Conservation (phyloP, 1,140 invertebrate species). For the Drosophila arawakana region DNA sequence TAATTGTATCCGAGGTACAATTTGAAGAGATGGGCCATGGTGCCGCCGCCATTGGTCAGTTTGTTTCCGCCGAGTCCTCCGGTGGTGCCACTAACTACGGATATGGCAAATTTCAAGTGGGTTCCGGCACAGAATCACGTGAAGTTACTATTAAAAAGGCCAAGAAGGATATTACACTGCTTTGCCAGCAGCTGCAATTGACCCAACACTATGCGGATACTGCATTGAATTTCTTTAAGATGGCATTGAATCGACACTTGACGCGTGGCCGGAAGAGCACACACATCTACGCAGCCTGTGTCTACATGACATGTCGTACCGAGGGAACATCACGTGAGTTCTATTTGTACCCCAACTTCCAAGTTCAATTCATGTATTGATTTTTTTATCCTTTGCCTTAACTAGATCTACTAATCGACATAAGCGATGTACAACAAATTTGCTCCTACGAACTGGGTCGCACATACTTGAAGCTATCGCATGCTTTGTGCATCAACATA, state of each 20-base stretch:
- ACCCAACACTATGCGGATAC: conserved; percentile 97
- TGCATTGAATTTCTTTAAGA: conserved; percentile 98
- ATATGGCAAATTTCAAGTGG: conserved; percentile 92
- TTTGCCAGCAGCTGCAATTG: conserved; percentile 92
- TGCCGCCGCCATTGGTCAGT: conserved; percentile 94
- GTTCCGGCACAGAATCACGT: conserved; percentile 93
- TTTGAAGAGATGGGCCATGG: conserved; percentile 97
- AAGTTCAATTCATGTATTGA: not conserved
- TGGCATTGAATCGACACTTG: conserved; percentile 94
- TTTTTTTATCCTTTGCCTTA: not conserved
- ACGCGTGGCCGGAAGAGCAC: conserved; percentile 95
- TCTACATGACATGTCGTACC: conserved; percentile 98
- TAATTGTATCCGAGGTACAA: conserved; percentile 98
- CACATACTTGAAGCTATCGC: conserved; percentile 95
- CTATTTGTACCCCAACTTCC: not conserved
- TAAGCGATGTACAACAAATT: conserved; percentile 98
- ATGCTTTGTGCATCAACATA: conserved; percentile 96
- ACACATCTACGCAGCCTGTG: conserved; percentile 98
- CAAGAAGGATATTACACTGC: conserved; percentile 90
- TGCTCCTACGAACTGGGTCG: conserved; percentile 98
- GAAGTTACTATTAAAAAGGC: conserved; percentile 96
- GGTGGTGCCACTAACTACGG: conserved; percentile 91
- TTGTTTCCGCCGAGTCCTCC: conserved; percentile 95
- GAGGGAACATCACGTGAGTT: conserved; percentile 96
- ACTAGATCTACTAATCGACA: conserved; percentile 97